A percentile compares a stretch with the other conserved stretches of the same genome.
Evolutionary conservation across 2,113 vertebrate genomes (phyloP).

Genomic region (Asarcornis scutulata): DNA sequence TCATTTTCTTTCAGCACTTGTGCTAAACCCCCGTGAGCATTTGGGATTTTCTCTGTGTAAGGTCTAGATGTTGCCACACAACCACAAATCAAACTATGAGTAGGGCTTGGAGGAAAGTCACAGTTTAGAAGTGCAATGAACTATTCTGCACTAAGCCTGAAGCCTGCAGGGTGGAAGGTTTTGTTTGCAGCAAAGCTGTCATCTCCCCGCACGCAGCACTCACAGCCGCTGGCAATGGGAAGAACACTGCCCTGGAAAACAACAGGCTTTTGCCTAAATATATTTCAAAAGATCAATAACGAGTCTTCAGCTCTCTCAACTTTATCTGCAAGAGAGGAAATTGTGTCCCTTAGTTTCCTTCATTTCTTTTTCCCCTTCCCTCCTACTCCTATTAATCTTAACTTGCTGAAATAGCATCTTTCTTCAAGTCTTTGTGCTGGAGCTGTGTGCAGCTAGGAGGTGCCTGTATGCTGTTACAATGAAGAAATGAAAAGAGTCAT

Average conservation of each 20-base stretch:
- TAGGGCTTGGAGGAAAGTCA: not conserved
- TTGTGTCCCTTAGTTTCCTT: not conserved
- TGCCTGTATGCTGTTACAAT: fast-evolving
- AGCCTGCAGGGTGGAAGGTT: not conserved
- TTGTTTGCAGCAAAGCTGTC: not conserved
- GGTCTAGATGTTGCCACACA: not conserved
- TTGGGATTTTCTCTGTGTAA: not conserved
- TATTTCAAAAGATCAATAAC: not conserved
- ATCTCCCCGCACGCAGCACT: not conserved
- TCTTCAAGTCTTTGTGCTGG: not conserved
- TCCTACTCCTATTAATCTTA: fast-evolving
- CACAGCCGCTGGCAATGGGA: fast-evolving
- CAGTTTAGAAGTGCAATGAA: not conserved
- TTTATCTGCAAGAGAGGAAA: not conserved
- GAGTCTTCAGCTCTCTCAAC: not conserved
- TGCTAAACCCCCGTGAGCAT: not conserved
- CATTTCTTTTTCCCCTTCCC: not conserved
- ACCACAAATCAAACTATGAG: not conserved
- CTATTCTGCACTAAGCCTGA: fast-evolving
- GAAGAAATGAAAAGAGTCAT: not conserved
- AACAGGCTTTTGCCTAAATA: not conserved
- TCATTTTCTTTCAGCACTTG: not conserved
- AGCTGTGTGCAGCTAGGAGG: not conserved
- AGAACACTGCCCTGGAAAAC: not conserved
- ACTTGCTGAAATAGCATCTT: not conserved